phyloP scores from a whole-genome alignment of 1,140 invertebrate species.

The Drosophila sturtevanti region DNA sequence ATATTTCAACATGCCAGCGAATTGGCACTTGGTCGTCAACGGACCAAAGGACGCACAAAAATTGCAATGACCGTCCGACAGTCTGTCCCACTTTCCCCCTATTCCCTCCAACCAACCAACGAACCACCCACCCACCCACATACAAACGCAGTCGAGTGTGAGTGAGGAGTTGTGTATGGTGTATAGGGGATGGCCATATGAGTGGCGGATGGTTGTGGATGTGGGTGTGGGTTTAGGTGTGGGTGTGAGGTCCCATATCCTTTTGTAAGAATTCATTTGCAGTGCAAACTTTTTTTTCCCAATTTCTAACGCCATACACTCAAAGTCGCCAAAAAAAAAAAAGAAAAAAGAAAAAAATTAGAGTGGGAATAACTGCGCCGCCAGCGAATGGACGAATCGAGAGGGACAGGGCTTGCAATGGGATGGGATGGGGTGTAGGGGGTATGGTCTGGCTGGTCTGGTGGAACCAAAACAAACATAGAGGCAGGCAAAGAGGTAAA shows the following conservation, averaged over 20 bases:
- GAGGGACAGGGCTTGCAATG: too few relatives aligned
- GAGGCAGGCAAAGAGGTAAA: slow-evolving; percentile 72
- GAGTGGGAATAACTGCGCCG: background rate
- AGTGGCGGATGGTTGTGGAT: slow-evolving; percentile 14
- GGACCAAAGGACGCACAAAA: slow-evolving; percentile 72
- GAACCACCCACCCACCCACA: background rate
- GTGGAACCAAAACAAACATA: slow-evolving; percentile 46
- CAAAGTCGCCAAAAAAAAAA: slow-evolving; percentile 63
- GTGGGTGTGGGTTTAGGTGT: too few relatives aligned
- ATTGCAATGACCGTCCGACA: slow-evolving; percentile 50
- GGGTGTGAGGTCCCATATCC: slow-evolving; percentile 48
- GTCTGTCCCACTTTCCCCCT: background rate
- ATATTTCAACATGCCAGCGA: slow-evolving; percentile 67
- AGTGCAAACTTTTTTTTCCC: slow-evolving; percentile 76
- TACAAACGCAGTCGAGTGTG: slow-evolving; percentile 49
- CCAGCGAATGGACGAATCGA: background rate
- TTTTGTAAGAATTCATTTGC: slow-evolving; percentile 80
- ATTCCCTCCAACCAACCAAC: background rate
- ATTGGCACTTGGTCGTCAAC: slow-evolving; percentile 75
- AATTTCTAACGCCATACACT: slow-evolving; percentile 79
- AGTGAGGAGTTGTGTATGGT: slow-evolving; percentile 14
- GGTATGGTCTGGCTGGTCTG: slow-evolving; percentile 1
- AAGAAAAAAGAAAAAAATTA: background rate
- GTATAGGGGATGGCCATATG: slow-evolving; percentile 7
- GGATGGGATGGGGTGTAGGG: background rate